Evolutionary conservation across 2,888 invertebrate genomes (phyloP).

Genomic region (Choristoneura rosaceana): DNA sequence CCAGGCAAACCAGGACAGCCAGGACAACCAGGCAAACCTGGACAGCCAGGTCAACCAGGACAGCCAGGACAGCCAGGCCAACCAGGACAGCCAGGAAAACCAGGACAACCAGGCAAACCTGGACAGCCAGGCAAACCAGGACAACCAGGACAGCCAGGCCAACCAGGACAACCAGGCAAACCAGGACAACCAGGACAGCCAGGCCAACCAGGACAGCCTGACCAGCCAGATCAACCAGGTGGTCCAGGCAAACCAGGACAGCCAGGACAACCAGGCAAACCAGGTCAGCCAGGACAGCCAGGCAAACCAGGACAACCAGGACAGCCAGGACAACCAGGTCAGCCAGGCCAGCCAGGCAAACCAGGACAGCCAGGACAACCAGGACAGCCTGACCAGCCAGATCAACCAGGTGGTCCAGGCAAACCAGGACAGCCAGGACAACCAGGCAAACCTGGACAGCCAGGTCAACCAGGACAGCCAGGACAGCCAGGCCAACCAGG

Average conservation of each 20-base stretch:
- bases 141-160: not conserved
- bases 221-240: not conserved
- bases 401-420: not conserved
- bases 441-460: not conserved
- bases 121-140: not conserved
- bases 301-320: not conserved
- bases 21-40: not conserved
- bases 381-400: not conserved
- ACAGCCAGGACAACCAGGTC: not conserved
- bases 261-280: not conserved
- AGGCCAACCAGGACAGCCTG: not conserved
- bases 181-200: no score
- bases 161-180: not conserved
- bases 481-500: not conserved
- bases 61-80: conserved; percentile 2
- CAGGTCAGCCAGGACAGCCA: no score
- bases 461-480: not conserved
- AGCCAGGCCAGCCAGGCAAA: not conserved
- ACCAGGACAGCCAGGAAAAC: not conserved
- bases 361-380: not conserved
- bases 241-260: not conserved
- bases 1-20: not conserved
- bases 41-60: not conserved
- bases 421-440: not conserved
- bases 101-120: not conserved